A percentile compares a stretch with the other conserved stretches of the same genome.
These are phyloP conservation scores for Liparis tanakae DNA, from an alignment of 2,797 vertebrate genomes.

Conservation along the genomic window DNA sequence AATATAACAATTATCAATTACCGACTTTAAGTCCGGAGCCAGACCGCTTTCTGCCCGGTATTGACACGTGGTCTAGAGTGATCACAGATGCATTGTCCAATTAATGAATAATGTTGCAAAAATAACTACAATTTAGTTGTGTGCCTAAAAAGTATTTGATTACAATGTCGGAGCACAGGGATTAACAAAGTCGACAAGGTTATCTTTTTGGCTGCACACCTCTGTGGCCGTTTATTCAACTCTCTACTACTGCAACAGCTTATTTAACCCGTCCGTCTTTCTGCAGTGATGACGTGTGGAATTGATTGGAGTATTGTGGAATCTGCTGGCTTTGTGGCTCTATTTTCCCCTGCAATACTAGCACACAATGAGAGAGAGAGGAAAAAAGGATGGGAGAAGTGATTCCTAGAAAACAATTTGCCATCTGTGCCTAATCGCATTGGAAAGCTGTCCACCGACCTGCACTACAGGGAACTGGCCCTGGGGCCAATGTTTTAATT, in stretches of 20 bases:
- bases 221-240: too few species aligned
- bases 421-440: slow-evolving; percentile 68
- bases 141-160: not conserved
- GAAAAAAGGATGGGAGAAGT: slow-evolving; percentile 26
- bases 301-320: slow-evolving; percentile 20
- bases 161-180: too few species aligned
- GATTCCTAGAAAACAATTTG: slow-evolving; percentile 63
- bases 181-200: too few species aligned
- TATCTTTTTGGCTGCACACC: too few species aligned
- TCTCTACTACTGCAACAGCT: not conserved
- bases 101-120: not conserved
- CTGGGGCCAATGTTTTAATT: slow-evolving; percentile 56
- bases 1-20: too few species aligned
- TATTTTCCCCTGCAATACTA: slow-evolving; percentile 26
- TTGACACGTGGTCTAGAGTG: too few species aligned
- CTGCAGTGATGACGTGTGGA: slow-evolving; percentile 5
- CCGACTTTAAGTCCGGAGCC: too few species aligned
- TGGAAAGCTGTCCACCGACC: slow-evolving; percentile 53
- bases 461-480: slow-evolving; percentile 37
- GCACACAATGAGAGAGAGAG: slow-evolving; percentile 16
- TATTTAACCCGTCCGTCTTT: not conserved
- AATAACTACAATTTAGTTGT: not conserved
- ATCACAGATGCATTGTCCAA: not conserved
- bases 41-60: too few species aligned
- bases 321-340: slow-evolving; percentile 7